A percentile compares a stretch with the other conserved stretches of the same genome.
Conservation (phyloP, 1,140 invertebrate species). For the Sarcophaga peregrina region DNA sequence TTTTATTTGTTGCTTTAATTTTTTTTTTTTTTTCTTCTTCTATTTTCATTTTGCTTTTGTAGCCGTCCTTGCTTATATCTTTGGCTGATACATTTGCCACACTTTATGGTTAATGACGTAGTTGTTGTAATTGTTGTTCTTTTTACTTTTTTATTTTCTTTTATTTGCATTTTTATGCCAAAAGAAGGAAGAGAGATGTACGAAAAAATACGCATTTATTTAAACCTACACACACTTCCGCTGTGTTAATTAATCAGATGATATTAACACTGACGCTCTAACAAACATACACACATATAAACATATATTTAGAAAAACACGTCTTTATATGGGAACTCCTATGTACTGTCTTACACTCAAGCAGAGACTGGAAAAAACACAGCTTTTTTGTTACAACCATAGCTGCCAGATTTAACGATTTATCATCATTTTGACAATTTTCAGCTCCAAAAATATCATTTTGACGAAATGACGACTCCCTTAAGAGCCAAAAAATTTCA, state of each 20-base stretch:
- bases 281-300: neutral
- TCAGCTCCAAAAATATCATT: too few species aligned
- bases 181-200: neutral
- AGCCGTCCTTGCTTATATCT: neutral
- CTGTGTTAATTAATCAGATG: constrained; percentile 41
- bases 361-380: neutral
- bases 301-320: neutral
- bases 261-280: constrained; percentile 24
- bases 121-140: neutral
- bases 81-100: neutral
- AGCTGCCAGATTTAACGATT: too few species aligned
- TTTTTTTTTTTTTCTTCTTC: neutral
- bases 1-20: neutral
- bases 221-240: constrained; percentile 34
- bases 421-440: too few species aligned
- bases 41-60: neutral
- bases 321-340: too few species aligned
- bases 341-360: neutral
- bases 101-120: neutral
- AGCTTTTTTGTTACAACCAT: neutral
- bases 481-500: too few species aligned
- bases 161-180: neutral
- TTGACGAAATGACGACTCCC: too few species aligned
- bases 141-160: neutral
- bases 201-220: constrained; percentile 29